Base-by-base conservation (phyloP, 2,888 invertebrate species). In the Caenorhabditis angaria region DNA sequence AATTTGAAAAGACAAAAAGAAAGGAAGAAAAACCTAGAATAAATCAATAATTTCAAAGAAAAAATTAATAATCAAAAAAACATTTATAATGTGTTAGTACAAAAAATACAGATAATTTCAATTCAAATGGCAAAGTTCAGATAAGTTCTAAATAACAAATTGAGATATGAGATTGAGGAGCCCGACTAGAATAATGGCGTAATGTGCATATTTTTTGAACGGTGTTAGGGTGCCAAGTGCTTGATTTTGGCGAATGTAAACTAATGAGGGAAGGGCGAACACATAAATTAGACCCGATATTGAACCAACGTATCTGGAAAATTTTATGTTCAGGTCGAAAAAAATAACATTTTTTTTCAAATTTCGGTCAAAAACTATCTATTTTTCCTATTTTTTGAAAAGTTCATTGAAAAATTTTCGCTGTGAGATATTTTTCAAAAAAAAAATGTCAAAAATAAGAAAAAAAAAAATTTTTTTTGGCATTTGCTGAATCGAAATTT, bases 271-370 rank as follows among this genome's bases (percentile, higher is more conserved):
- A 25, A 95, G 89, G 0, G 93, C 91, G 89, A 95, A 95, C 12
- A 95, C 91, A 88, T 94, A 94, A 0, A 94, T 92, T 61, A 94
- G 89, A 0, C 95, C 95, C 85, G 94, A 93, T 24, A 94, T 89
- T 0, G 94, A 93, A 54, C 95, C 95, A 0, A 94, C 93, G 88
- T 93, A 94, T 83, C 94, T 93, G 88, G 77, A 90, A 88, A 12
- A 48, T n/a, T 41, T 20, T 47, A n/a, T n/a, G n/a, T n/a, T n/a
- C n/a, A n/a, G n/a, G n/a, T n/a, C n/a, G n/a, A n/a, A n/a, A n/a
- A n/a, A n/a, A n/a, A n/a, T n/a, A n/a, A n/a, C n/a, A n/a, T n/a
- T n/a, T 10, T 24, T 24, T 53, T 53, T 53, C 53, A 24, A 35
- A 35, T 10, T 35, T 35, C 35, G 35, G n/a, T n/a, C n/a, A n/a